These are phyloP conservation scores for Gnathonemus longibarbis DNA, from an alignment of 2,113 vertebrate species.

Conservation along the genomic window DNA sequence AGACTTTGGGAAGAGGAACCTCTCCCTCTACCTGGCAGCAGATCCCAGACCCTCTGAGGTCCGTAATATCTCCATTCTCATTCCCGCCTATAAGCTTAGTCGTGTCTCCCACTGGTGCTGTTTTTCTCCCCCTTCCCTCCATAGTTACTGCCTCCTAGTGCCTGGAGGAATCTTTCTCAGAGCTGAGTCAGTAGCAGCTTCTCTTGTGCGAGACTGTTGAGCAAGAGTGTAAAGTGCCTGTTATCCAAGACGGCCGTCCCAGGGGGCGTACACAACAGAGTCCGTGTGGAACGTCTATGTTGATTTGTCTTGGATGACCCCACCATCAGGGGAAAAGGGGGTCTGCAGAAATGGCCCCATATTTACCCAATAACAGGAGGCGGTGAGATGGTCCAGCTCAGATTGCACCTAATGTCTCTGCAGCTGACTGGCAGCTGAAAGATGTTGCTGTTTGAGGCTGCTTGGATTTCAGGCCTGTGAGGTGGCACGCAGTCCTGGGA, in stretches of 20 bases:
- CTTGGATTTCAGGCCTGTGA: constrained; percentile 55
- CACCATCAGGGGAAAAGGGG: constrained; percentile 47
- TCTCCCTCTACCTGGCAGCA: neutral
- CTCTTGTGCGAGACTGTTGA: neutral
- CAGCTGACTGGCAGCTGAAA: constrained; percentile 61
- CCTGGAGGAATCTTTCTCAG: neutral
- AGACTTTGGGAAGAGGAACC: neutral
- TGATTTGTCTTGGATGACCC: constrained; percentile 19
- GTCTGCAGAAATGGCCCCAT: constrained; percentile 59
- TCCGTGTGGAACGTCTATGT: neutral
- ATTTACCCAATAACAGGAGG: constrained; percentile 66
- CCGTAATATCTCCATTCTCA: neutral
- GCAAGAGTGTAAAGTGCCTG: neutral
- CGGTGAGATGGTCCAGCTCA: constrained; percentile 59
- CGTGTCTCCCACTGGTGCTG: neutral
- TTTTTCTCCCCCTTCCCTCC: neutral
- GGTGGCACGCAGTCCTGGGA: neutral
- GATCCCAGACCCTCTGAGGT: neutral
- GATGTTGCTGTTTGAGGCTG: constrained; percentile 56
- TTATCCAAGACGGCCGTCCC: neutral
- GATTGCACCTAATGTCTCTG: constrained; percentile 62
- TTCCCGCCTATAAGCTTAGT: neutral
- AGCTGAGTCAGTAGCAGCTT: neutral
- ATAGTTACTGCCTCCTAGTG: neutral
- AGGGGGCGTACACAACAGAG: neutral